Evolutionary conservation across 2,888 invertebrate species (phyloP), one percentile per base, ranked within the genome.

Genomic region (Mesochorus sp.): DNA sequence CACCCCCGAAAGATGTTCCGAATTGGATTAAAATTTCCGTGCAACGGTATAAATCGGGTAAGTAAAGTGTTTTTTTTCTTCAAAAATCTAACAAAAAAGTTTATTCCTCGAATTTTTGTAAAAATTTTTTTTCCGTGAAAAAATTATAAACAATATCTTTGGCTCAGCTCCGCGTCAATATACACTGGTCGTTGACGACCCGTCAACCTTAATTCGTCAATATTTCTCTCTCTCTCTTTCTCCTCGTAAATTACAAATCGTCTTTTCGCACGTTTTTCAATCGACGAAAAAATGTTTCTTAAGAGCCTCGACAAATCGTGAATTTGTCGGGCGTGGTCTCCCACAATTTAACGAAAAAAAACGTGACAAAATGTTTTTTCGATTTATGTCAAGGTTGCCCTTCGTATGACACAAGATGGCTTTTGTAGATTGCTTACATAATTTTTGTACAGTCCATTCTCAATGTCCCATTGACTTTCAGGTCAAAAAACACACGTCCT

Each of bases 11-110:
- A 87, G 87, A 91, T 91, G 91, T 88, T 90, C 83, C 90, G 91
- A 89, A 86, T 90, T 84, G 90, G 90, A 85, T 85, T 90, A 84
- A 91, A 91, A 91, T 90, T 90, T 85, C 88, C 91, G 88, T 89
- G 87, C 85, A 88, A 88, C 84, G 88, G 89, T 83, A 82, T 91
- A 71, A 88, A 86, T 85, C 87, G 88, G 86, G 89, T 91, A 85
- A 76, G 88, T 88, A 86, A 85, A 84, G 77, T 81, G 77, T 82
- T 81, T 82, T 10, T 49, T 62, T 14, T 26, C 21, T 57, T 42
- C 1, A 1, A 1, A 14, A 59, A 10, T 3, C 26, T n/a, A n/a
- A n/a, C n/a, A n/a, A n/a, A n/a, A n/a, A n/a, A n/a, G n/a, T n/a
- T n/a, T n/a, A n/a, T n/a, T n/a, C n/a, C 5, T 26, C 14, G 21